These are phyloP conservation scores for Poecile montanus DNA, from an alignment of 2,797 vertebrate genomes.

Conservation along the genomic window DNA sequence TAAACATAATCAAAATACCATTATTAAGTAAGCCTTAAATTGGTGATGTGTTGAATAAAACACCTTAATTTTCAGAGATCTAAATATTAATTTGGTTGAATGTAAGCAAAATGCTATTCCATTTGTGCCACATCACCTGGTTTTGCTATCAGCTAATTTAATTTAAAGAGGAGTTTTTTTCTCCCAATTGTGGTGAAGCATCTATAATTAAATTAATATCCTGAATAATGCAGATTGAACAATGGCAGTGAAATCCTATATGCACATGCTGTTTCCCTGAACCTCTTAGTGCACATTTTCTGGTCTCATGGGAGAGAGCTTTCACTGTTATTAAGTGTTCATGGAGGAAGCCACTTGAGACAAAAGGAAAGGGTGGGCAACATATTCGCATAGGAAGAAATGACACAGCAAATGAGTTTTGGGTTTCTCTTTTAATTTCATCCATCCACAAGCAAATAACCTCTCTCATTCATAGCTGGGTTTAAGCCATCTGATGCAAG, in stretches of 20 bases:
- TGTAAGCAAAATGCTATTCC: neutral
- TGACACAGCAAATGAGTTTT: neutral
- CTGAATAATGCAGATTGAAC: neutral
- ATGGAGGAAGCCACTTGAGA: neutral
- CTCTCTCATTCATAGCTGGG: neutral
- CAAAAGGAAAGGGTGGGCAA: neutral
- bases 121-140: neutral
- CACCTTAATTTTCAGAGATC: neutral
- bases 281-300: neutral
- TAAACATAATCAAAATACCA: neutral
- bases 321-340: neutral
- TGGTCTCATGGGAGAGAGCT: neutral
- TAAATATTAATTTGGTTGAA: neutral
- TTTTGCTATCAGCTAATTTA: conserved; percentile 1
- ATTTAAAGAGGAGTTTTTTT: neutral
- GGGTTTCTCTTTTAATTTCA: neutral
- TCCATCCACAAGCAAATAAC: neutral
- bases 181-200: neutral
- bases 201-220: neutral
- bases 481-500: neutral
- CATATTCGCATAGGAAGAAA: neutral
- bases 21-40: neutral
- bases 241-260: neutral
- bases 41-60: neutral
- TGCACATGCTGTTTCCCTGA: neutral